Percentiles rank a stretch among this genome's conserved stretches.
These are phyloP conservation scores for Anabacerthia variegaticeps DNA, from an alignment of 2,797 vertebrate genomes.

Conservation along the genomic window DNA sequence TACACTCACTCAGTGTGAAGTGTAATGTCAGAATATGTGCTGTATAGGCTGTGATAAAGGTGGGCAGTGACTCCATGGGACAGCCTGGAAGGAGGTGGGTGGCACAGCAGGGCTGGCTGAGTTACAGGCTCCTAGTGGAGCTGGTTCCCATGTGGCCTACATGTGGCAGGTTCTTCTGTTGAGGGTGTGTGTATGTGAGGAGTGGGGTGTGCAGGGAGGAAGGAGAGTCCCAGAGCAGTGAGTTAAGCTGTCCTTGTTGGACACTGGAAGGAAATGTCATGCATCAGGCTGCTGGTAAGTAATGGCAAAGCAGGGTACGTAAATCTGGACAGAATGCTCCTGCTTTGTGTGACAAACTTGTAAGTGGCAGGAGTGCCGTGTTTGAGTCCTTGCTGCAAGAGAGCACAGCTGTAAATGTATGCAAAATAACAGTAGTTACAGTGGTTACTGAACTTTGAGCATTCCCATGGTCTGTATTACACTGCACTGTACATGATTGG, in stretches of 20 bases:
- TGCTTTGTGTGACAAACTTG: not conserved
- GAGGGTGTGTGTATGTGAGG: not conserved
- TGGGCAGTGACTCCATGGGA: not conserved
- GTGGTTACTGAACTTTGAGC: not conserved
- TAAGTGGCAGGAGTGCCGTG: not conserved
- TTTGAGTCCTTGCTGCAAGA: not conserved
- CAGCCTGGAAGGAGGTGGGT: not conserved
- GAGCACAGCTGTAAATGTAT: not conserved
- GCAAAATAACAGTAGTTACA: too few species aligned
- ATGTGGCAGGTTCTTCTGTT: not conserved
- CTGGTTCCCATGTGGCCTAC: not conserved
- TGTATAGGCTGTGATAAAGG: not conserved
- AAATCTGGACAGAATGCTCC: not conserved
- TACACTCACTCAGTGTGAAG: not conserved
- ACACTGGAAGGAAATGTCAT: not conserved
- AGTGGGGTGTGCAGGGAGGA: not conserved
- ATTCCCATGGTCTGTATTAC: accelerated
- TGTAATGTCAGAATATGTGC: not conserved
- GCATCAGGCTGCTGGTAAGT: too few species aligned
- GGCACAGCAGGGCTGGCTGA: not conserved
- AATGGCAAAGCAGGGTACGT: not conserved
- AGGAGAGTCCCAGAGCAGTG: not conserved
- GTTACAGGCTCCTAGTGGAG: not conserved
- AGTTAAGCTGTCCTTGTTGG: not conserved
- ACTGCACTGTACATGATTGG: not conserved